Conservation (phyloP, 2,113 vertebrate genomes). For the Phalacrocorax pelagicus region DNA sequence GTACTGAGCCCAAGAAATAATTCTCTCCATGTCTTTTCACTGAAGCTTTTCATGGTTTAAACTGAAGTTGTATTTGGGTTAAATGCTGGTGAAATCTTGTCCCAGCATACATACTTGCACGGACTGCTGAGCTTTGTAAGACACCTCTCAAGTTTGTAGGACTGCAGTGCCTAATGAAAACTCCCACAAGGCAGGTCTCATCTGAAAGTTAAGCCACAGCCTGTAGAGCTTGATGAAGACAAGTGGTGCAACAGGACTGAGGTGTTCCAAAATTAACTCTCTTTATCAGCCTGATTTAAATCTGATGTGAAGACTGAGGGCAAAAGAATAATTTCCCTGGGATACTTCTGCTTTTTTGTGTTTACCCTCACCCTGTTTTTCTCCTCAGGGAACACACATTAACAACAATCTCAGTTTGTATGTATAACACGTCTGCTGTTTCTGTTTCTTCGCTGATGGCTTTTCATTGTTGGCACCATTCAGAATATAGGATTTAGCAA, state of each 20-base stretch:
- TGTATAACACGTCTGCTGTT: background rate
- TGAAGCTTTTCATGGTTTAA: background rate
- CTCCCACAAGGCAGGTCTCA: background rate
- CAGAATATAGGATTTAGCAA: background rate
- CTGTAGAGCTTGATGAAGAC: background rate
- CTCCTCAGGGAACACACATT: fast-evolving
- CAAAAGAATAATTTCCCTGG: background rate
- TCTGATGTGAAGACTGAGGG: background rate
- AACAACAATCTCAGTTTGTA: background rate
- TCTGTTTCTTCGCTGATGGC: background rate
- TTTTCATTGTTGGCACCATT: background rate
- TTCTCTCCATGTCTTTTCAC: background rate
- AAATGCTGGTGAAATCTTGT: background rate
- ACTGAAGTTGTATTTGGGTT: background rate
- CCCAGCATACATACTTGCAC: fast-evolving
- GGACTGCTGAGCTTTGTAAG: background rate
- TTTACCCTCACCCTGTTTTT: background rate
- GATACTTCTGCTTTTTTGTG: background rate
- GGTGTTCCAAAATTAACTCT: background rate
- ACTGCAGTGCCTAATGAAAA: background rate
- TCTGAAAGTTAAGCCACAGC: background rate
- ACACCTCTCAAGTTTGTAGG: background rate
- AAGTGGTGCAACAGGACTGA: background rate
- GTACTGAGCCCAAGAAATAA: background rate
- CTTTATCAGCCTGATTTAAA: background rate